Evolutionary conservation across 2,888 invertebrate species (phyloP).

Genomic region (Oscheius onirici): DNA sequence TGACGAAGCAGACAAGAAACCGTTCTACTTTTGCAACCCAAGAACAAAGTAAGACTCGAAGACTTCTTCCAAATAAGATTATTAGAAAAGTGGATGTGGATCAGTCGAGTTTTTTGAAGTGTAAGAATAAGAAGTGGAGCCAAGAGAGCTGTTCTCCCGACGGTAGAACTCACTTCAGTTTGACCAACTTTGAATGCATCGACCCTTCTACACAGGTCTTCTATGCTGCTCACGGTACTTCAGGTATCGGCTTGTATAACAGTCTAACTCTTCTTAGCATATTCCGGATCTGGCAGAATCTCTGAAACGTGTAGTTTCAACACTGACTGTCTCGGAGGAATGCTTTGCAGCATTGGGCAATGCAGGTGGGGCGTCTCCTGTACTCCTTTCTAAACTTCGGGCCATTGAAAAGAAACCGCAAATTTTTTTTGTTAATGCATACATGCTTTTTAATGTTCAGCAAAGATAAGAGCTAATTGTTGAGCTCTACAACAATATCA

Average conservation of each 20-base stretch:
- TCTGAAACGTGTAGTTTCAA: slow-evolving; percentile 62
- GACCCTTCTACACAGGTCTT: slow-evolving; percentile 46
- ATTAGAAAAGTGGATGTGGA: slow-evolving; percentile 53
- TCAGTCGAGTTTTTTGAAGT: slow-evolving; percentile 42
- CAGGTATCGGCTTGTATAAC: slow-evolving; percentile 31
- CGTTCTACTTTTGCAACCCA: slow-evolving; percentile 52
- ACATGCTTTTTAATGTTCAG: no score
- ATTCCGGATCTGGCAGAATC: slow-evolving; percentile 56
- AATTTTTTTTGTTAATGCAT: no score
- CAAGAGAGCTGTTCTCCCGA: slow-evolving; percentile 47
- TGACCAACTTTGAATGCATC: slow-evolving; percentile 39
- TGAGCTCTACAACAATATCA: no score
- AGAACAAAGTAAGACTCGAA: slow-evolving; percentile 45
- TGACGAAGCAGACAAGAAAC: slow-evolving; percentile 33
- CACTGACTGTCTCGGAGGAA: slow-evolving; percentile 62
- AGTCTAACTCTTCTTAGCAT: slow-evolving; percentile 1
- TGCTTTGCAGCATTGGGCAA: slow-evolving; percentile 59
- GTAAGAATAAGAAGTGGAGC: slow-evolving; percentile 43
- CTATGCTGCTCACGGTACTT: slow-evolving; percentile 51
- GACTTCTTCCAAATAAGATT: background rate
- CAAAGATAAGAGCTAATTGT: no score
- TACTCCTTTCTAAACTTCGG: no score
- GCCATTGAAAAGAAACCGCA: no score
- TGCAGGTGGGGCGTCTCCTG: no score
- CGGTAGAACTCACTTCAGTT: slow-evolving; percentile 42